Evolutionary conservation across 2,113 vertebrate genomes (phyloP), one percentile per base, ranked within the genome.

Genomic region (Neodon shergylaensis): DNA sequence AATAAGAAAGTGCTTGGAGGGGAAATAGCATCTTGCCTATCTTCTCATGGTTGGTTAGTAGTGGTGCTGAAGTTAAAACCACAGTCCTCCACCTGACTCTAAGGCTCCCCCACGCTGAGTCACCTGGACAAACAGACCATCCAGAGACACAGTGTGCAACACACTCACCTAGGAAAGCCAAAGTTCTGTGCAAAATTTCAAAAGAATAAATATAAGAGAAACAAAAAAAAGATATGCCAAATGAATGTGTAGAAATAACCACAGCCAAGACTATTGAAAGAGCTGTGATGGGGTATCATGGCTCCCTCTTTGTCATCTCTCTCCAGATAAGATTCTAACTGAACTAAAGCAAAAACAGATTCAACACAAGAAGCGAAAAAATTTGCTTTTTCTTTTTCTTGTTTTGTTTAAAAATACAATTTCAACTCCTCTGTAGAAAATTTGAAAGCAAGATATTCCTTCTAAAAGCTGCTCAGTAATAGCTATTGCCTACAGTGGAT

Each of bases 81-180:
- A 66, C 5, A 16, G 31, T 6, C 72, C 5, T 47, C n/a, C 31
- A 44, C 47, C 6, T 52, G 12, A 58, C 6, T 31, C 14, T 5
- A 1, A 16, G 4, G 24, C 14, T 72, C 61, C n/a, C 7, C 2
- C 7, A 36, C 16, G 33, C 74, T 6, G 16, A n/a, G 14, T 22
- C 49, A 66, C 0, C 16, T 7, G 11, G 1, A 10, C 12, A 1
- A 49, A 1, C 2, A 19, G 9, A 19, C 12, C 14, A 21, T 26
- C 14, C 26, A 22, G n/a, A 92, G 11, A 14, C 21, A n/a, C 3
- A 22, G 3, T 21, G 7, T 0, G 65, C 28, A 17, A 9, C 6
- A 63, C 70, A 49, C n/a, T 83, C 77, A 58, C 31, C 26, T 68
- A 28, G 36, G 36, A 74, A 90, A 70, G 17, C 31, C 19, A 36